Evolutionary conservation across 2,113 vertebrate genomes (phyloP).

Genomic region (Pardalotus punctatus): DNA sequence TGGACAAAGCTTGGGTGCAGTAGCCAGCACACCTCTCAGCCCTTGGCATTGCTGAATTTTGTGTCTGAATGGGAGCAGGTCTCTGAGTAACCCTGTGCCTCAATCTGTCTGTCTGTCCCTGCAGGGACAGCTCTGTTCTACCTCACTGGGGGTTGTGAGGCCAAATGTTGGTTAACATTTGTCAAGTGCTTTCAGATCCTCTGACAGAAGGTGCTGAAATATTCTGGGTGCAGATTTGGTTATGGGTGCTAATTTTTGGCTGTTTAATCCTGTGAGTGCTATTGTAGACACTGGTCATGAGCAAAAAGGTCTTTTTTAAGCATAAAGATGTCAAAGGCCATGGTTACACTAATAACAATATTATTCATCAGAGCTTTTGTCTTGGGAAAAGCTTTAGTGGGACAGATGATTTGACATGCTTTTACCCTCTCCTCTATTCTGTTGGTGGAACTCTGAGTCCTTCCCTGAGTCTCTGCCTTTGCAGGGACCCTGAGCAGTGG

Average conservation of each 20-base stretch:
- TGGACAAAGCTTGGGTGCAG: constrained; percentile 14
- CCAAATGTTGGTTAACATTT: constrained; percentile 17
- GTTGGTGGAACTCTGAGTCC: not conserved
- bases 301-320: not conserved
- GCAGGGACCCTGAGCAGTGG: not conserved
- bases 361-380: not conserved
- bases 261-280: not conserved
- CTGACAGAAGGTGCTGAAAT: constrained; percentile 43
- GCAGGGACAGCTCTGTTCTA: constrained; percentile 56
- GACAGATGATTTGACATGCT: not conserved
- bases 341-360: not conserved
- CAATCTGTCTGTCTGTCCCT: constrained; percentile 52
- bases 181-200: constrained; percentile 53
- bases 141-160: constrained; percentile 65
- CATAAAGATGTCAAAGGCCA: not conserved
- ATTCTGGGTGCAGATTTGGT: constrained; percentile 33
- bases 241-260: constrained; percentile 23
- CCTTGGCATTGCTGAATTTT: constrained; percentile 11
- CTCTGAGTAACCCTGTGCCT: constrained; percentile 69
- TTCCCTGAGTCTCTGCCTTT: not conserved
- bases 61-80: constrained; percentile 56
- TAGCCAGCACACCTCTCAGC: not conserved
- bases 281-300: not conserved
- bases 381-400: not conserved
- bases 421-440: not conserved